Conservation (phyloP, 2,888 invertebrate species). For the Drosophila melanocephala region DNA sequence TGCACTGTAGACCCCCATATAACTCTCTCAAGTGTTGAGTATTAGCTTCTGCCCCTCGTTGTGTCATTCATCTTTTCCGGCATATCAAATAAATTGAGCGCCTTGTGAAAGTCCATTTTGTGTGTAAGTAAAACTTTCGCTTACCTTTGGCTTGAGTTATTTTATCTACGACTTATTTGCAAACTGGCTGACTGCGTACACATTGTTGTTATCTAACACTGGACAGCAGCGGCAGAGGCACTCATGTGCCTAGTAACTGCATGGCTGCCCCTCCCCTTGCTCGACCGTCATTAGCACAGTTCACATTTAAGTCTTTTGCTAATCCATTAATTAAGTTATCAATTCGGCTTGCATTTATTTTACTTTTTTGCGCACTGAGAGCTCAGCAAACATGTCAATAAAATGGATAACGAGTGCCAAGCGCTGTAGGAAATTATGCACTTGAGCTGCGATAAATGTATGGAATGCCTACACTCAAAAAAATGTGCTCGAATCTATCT, state of each 20-base stretch:
- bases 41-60: neutral
- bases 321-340: conserved; percentile 45
- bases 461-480: conserved; percentile 5
- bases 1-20: neutral
- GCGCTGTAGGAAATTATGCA: conserved; percentile 26
- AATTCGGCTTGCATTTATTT: conserved; percentile 6
- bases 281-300: neutral
- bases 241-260: conserved; percentile 18
- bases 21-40: neutral
- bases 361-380: conserved; percentile 15
- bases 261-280: neutral
- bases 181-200: conserved; percentile 21
- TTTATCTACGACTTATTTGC: conserved; percentile 11
- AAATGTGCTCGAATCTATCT: neutral
- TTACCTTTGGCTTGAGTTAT: conserved; percentile 26
- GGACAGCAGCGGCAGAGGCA: conserved; percentile 1
- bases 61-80: conserved; percentile 38
- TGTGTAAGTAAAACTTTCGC: conserved; percentile 43
- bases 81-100: conserved; percentile 33
- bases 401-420: conserved; percentile 33
- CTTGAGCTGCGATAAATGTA: conserved; percentile 24
- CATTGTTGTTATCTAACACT: conserved; percentile 45
- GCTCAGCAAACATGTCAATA: conserved; percentile 48
- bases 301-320: conserved; percentile 16
- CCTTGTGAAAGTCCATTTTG: conserved; percentile 26